These are phyloP conservation scores for Orchestes rusci DNA, from an alignment of 2,888 invertebrate genomes.

Conservation along the genomic window DNA sequence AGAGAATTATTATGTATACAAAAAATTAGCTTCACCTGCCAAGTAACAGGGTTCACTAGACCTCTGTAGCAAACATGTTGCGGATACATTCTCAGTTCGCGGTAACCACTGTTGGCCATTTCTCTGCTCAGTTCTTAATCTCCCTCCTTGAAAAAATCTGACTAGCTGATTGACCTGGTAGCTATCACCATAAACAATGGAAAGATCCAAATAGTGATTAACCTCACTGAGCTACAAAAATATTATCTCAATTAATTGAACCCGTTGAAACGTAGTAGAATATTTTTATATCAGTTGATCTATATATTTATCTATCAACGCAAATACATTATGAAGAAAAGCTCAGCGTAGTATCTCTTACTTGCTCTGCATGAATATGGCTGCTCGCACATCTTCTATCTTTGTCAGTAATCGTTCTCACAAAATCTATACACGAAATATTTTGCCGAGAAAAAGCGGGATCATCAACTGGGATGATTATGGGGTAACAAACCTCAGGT, in stretches of 20 bases:
- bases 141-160: conserved; percentile 34
- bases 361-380: conserved; percentile 64
- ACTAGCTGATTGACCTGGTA: conserved; percentile 34
- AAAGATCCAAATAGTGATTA: conserved; percentile 42
- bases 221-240: conserved; percentile 35
- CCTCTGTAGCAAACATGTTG: too few species aligned
- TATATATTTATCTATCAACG: too few species aligned
- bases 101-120: conserved; percentile 37
- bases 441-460: conserved; percentile 27
- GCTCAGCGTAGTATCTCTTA: too few species aligned
- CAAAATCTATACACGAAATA: conserved; percentile 3
- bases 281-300: too few species aligned
- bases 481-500: conserved; percentile 5
- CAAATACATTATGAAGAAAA: too few species aligned
- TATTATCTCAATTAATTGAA: too few species aligned
- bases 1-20: too few species aligned
- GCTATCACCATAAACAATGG: conserved; percentile 42
- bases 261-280: too few species aligned
- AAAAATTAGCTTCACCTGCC: too few species aligned
- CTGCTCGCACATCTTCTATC: conserved; percentile 53
- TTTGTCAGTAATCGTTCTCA: conserved; percentile 9
- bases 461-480: conserved; percentile 31
- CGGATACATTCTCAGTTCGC: too few species aligned
- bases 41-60: conserved; percentile 20
- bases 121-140: conserved; percentile 31